Evolutionary conservation across 92 coral and sea anemone genomes (phyloP), one percentile per base, ranked within the genome.

Genomic region (Epizoanthus scotinus): DNA sequence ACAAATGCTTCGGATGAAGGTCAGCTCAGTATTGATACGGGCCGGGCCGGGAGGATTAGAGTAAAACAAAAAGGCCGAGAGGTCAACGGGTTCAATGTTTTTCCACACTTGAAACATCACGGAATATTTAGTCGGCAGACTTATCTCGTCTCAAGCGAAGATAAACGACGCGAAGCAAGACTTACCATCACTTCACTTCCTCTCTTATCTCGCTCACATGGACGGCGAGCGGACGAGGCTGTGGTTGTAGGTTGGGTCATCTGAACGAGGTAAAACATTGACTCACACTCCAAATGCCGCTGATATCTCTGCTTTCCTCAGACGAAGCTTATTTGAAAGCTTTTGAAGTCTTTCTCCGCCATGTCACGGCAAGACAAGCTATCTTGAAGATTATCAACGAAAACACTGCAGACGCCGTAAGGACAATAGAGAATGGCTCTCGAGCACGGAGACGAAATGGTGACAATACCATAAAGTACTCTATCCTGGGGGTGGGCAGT

Each of bases 401-500:
- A 22, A 75, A 75, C 68, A 75, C 81, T 5, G 69, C 55, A 59
- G 81, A 75, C 60, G 81, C 81, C 0, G 29, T 59, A 0, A 36
- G 62, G 68, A 75, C 17, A 22, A n/a, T 27, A 74, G 80, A 74
- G 44, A 74, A 55, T 26, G 54, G 54, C 59, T 74, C 25, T 42
- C 67, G 67, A 19, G 19, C 68, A 20, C 56, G 67, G 60, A 58
- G 67, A 40, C 81, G 81, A 22, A 75, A 75, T 75, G 81, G 81
- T 38, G 81, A 75, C 21, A 59, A 31, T 40, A 19, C 55, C 66
- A 17, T 40, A 36, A 81, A 81, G 68, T 86, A 81, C 86, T 56
- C 89, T 9, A 81, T 86, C 49, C 52, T 86, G 20, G 89, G 84
- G 40, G 89, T 86, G 18, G 89, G 89, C 18, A 81, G 77, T 49